Conservation (phyloP, 1,140 invertebrate genomes). For the Elymnias hypermnestra region DNA sequence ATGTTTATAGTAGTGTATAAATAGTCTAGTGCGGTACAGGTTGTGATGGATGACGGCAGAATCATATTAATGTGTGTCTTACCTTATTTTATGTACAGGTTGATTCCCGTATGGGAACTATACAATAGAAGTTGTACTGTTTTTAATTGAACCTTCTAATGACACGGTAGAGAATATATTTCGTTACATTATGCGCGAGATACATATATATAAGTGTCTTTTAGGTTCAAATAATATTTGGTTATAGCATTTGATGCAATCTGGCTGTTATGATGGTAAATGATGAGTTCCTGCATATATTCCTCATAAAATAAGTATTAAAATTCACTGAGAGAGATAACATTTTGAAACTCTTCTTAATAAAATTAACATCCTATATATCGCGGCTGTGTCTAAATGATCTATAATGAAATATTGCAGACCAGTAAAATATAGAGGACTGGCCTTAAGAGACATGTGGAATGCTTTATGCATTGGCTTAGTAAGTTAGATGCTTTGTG, state of each 20-base stretch:
- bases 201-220: too few species aligned
- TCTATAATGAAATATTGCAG: slow-evolving; percentile 1
- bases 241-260: too few species aligned
- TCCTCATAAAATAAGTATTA: too few species aligned
- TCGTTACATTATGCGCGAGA: too few species aligned
- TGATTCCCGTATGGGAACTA: neutral
- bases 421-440: neutral
- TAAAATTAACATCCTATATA: neutral
- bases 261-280: too few species aligned
- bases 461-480: neutral
- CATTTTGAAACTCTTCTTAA: too few species aligned
- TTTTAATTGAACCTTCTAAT: too few species aligned
- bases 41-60: slow-evolving; percentile 1
- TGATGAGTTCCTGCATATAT: too few species aligned
- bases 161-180: too few species aligned
- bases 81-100: slow-evolving; percentile 1
- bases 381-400: neutral
- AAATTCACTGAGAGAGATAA: too few species aligned
- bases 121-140: too few species aligned
- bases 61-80: slow-evolving; percentile 3
- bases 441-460: neutral
- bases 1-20: neutral
- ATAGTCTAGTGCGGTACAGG: neutral
- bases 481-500: neutral
- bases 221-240: too few species aligned